Evolutionary conservation across 2,797 vertebrate genomes (phyloP).

Genomic region (Malurus leucopterus): DNA sequence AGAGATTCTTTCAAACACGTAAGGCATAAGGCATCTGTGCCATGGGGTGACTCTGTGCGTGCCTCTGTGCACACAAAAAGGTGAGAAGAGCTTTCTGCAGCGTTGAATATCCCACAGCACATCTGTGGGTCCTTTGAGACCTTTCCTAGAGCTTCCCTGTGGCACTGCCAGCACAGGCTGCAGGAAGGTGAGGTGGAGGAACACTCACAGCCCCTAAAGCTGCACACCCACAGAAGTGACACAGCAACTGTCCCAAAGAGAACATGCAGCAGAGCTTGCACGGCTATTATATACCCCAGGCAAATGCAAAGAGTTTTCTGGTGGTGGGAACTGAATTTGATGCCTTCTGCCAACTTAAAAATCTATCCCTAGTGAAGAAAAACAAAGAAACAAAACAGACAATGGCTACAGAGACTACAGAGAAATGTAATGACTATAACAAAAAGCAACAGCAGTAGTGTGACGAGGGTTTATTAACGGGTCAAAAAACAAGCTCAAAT

Average conservation of each 20-base stretch:
- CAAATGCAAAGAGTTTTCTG: neutral
- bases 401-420: neutral
- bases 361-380: neutral
- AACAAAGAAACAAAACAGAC: conserved; percentile 6
- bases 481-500: neutral
- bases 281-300: accelerated
- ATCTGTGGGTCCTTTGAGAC: neutral
- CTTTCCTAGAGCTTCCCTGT: neutral
- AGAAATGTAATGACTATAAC: neutral
- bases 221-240: neutral
- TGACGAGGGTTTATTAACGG: neutral
- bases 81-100: neutral
- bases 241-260: neutral
- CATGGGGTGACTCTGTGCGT: neutral
- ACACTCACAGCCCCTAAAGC: accelerated
- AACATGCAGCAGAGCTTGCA: neutral
- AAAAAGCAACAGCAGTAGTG: neutral
- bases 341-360: neutral
- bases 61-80: accelerated
- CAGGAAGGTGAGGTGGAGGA: neutral
- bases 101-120: neutral
- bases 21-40: neutral
- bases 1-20: neutral
- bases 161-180: neutral
- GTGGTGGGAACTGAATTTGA: neutral